Evolutionary conservation across 1,140 invertebrate species (phyloP), one percentile per base, ranked within the genome.

Genomic region (Achatina immaculata): DNA sequence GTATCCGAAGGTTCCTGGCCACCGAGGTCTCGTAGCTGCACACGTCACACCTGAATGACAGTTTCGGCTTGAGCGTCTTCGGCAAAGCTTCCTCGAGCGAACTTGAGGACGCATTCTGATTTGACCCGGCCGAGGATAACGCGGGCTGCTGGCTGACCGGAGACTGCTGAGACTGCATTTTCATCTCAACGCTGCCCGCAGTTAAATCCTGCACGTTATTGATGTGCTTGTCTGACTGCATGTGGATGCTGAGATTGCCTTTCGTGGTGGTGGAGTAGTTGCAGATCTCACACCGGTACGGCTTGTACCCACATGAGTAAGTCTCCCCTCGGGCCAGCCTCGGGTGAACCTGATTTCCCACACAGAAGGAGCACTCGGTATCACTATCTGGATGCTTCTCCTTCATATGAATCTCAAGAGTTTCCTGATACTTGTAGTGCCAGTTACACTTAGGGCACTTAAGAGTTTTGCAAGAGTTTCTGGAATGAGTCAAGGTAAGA

Each of bases 351-450:
- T 99, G 97, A 74, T 97, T 97, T 78, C 98, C 97, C 86, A 99
- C 95, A 91, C 98, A 99, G 91, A 98, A 99, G 78, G 98, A 95
- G 90, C 98, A 99, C 69, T 90, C 88, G 16, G 91, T 97, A 89
- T 99, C 98, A 83, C 95, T 97, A 89, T 99, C 98, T 0, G 98
- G 97, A 91, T 99, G 98, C 90, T 99, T 99, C 89, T 99, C 98
- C 90, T 99, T 99, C 98, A 99, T 99, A 91, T 99, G 98, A 87
- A 99, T 99, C 92, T 99, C 98, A 62, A 99, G 92, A 0, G 98
- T 99, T 91, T 99, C 98, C 92, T 99, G 98, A 89, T 99, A 99
- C 92, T 99, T 99, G 92, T 99, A 99, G 92, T 99, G 98, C 98
- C 98, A 99, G 92, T 99, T 99, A 89, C 98, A 99, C 91, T 99